Base-by-base conservation (phyloP, 2,113 vertebrate species). In the Sphaerodactylus townsendi region DNA sequence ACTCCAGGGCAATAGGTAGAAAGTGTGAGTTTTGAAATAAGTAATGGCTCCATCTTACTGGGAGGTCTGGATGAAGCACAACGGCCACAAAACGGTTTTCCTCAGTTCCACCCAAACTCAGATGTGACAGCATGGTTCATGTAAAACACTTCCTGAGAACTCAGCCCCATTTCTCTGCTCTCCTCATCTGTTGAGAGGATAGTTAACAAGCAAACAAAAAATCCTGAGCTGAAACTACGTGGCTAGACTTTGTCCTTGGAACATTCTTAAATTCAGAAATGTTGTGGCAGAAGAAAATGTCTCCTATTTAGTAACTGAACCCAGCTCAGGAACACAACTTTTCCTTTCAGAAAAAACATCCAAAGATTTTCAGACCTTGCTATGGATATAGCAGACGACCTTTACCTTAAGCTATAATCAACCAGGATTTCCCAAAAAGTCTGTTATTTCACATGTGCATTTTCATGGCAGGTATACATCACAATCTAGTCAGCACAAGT, bases 391-490 rank as follows among this genome's bases (percentile, higher is more conserved):
- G 65, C n/a, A 69, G 17, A 21, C 33, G 25, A 23, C 39, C 35
- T 33, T 81, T 56, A 41, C 35, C 56, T 82, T 23, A 81, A 72
- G 41, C n/a, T n/a, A n/a, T n/a, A 33, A 17, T 28, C n/a, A 82
- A 25, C 25, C 50, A 81, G 17, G 79, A 81, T 71, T 81, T 53
- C 56, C 39, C 48, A 11, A 37, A 7, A 41, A 59, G 62, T 48
- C 39, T 70, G 28, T 50, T 80, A 66, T 69, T 50, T 33, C 78
- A 66, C 35, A 68, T 50, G n/a, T 50, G 56, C 17, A 21, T 68
- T 71, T 81, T 73, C 50, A 41, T 17, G 85, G 48, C 56, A 88
- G 83, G 50, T 35, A 62, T 6, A 79, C 79, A 81, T 71, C 5
- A 4, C 70, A 74, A 53, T 0, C 0, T 19, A 46, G 79, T 87